These are phyloP conservation scores for Plebejus anna DNA, from an alignment of 2,888 invertebrate genomes.

Conservation along the genomic window DNA sequence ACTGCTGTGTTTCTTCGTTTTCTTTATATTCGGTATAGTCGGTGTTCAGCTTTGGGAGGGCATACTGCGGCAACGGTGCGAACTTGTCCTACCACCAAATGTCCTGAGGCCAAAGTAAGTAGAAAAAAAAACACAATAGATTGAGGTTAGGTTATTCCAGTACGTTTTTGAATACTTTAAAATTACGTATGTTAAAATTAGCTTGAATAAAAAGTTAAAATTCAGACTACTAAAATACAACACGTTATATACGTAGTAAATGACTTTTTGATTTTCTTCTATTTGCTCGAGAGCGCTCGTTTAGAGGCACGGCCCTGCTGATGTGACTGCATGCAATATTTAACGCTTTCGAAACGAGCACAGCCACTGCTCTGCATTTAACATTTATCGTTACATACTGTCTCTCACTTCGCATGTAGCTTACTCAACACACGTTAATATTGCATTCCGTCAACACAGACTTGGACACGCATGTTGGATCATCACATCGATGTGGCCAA, in stretches of 20 bases:
- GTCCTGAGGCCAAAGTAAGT: conserved; percentile 89
- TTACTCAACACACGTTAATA: conserved; percentile 71
- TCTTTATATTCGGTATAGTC: conserved; percentile 99
- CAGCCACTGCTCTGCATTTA: conserved; percentile 62
- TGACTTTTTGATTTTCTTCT: conserved; percentile 59
- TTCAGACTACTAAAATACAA: conserved; percentile 34
- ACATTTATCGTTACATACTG: conserved; percentile 58
- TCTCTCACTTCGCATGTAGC: conserved; percentile 57
- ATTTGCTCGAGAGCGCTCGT: conserved; percentile 66
- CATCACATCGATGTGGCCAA: conserved; percentile 39
- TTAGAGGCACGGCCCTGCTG: conserved; percentile 74
- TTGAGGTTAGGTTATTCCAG: conserved; percentile 1
- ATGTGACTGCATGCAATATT: conserved; percentile 80
- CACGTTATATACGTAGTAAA: conserved; percentile 46
- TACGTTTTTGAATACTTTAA: not conserved
- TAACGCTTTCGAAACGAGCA: conserved; percentile 71
- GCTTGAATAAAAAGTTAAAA: not conserved
- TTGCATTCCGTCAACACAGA: conserved; percentile 77
- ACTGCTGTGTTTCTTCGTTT: conserved; percentile 99
- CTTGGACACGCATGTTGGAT: conserved; percentile 56
- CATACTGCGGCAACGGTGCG: conserved; percentile 95
- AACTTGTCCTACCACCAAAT: conserved; percentile 86
- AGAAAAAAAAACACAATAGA: conserved; percentile 7
- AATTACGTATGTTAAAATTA: not conserved
- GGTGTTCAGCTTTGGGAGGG: conserved; percentile 99